These are phyloP conservation scores for Onchidella celtica DNA, from an alignment of 2,888 invertebrate species.

Conservation along the genomic window DNA sequence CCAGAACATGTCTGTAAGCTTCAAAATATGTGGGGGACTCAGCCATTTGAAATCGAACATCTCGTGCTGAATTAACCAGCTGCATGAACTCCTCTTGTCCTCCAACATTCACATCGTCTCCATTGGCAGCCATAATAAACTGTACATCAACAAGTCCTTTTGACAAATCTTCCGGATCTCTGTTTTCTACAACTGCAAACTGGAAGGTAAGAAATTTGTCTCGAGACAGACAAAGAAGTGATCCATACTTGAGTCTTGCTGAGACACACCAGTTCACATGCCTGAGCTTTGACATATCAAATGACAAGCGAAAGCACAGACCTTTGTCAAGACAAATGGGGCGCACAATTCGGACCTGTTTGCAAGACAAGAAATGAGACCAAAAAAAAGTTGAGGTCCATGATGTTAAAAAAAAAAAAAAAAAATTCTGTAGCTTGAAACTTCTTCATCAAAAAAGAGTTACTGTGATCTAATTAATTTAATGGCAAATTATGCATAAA, in stretches of 20 bases:
- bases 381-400: too few relatives aligned
- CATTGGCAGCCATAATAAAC: conserved; percentile 55
- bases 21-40: conserved; percentile 91
- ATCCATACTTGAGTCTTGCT: conserved; percentile 86
- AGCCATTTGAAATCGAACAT: conserved; percentile 83
- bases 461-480: too few relatives aligned
- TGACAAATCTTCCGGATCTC: conserved; percentile 61
- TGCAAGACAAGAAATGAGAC: too few relatives aligned
- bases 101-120: conserved; percentile 4
- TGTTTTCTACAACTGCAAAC: conserved; percentile 84
- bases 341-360: conserved; percentile 61
- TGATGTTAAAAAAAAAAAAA: too few relatives aligned
- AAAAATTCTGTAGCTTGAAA: too few relatives aligned
- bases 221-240: conserved; percentile 87
- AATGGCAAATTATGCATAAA: too few relatives aligned
- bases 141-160: conserved; percentile 67
- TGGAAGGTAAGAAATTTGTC: conserved; percentile 86
- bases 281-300: conserved; percentile 48
- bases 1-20: conserved; percentile 88
- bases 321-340: conserved; percentile 59
- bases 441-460: too few relatives aligned
- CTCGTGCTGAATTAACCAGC: conserved; percentile 29
- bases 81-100: conserved; percentile 37
- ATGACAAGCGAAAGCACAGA: conserved; percentile 59
- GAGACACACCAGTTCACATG: conserved; percentile 80